Percentiles rank a stretch among this genome's conserved stretches.
phyloP scores from a whole-genome alignment of 2,113 vertebrate genomes.

The Rana temporaria region DNA sequence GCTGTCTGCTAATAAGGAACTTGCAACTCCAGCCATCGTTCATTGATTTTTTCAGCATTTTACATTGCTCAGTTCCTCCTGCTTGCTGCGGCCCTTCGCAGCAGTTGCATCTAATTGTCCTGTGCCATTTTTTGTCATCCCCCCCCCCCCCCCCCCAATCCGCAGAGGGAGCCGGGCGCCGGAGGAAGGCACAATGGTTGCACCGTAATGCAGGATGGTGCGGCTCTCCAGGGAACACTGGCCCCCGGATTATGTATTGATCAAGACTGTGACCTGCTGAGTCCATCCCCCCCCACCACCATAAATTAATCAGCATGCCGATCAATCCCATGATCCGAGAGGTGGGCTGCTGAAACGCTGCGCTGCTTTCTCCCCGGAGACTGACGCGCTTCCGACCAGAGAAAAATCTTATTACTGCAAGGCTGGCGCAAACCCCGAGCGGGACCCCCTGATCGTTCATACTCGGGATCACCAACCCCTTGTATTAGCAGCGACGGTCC shows the following conservation, averaged over 20 bases:
- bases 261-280: slow-evolving; percentile 8
- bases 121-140: no score
- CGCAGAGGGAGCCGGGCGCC: background rate
- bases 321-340: slow-evolving; percentile 36
- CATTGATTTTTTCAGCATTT: slow-evolving; percentile 16
- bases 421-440: no score
- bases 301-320: slow-evolving; percentile 26
- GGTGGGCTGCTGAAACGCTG: background rate
- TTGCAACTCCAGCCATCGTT: slow-evolving; percentile 21
- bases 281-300: slow-evolving; percentile 7
- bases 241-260: slow-evolving; percentile 10
- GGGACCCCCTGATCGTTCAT: no score
- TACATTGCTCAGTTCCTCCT: background rate
- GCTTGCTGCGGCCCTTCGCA: background rate
- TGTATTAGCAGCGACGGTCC: no score
- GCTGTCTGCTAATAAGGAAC: slow-evolving; percentile 40
- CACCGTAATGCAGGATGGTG: no score
- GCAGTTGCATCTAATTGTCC: background rate
- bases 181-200: background rate
- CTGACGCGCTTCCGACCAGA: slow-evolving; percentile 10
- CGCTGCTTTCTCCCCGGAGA: background rate
- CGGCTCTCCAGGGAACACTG: slow-evolving; percentile 3
- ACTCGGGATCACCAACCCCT: no score
- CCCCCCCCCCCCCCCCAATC: background rate
- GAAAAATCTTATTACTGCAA: slow-evolving; percentile 17